Base-by-base conservation (phyloP, 2,888 invertebrate species). In the Mythimna ferrago region DNA sequence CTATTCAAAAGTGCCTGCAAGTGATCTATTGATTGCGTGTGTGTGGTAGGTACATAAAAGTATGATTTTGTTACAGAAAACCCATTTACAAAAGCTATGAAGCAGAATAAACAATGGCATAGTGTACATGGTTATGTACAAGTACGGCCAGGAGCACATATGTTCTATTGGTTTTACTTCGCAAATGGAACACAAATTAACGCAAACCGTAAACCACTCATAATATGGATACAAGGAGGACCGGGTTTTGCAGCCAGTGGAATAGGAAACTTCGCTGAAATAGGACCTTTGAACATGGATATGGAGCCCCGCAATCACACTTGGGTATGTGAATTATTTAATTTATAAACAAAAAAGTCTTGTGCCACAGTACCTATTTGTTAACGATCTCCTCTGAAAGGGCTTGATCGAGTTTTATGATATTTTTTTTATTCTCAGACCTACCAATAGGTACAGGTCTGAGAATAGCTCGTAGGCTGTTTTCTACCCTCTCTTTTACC, bases 141-240 rank as follows among this genome's bases (percentile, higher is more conserved):
- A 89, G 98, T 98, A 0, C 97, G 98, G 0, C 96, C 97, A 3
- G 97, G 97, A 0, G 98, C 98, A 0, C 97, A 98, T 84, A 97
- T 98, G 95, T 99, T 99, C 92, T 99, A 98, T 96, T 99, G 98
- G 98, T 94, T 99, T n/a, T 98, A 98, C 90, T 98, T 97, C 87
- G 98, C 98, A 26, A 97, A 97, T 26, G 97, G 97, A 0, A 96
- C 96, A 65, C 96, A 96, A 0, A 78, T 89, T 5, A 96, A 95
- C 6, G 91, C 97, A 93, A 48, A 97, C 16, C 95, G 96, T 41
- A 95, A 95, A 71, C 99, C 99, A 0, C 92, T 99, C 10, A 96
- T 98, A 60, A 97, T 99, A 88, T 99, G 99, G 99, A 96, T 99
- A 32, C 98, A 99, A 97, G 99, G 99, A 38, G 99, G 99, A 0